A percentile compares a stretch with the other conserved stretches of the same genome.
Evolutionary conservation across 1,140 invertebrate genomes (phyloP).

Genomic region (Nephotettix cincticeps): DNA sequence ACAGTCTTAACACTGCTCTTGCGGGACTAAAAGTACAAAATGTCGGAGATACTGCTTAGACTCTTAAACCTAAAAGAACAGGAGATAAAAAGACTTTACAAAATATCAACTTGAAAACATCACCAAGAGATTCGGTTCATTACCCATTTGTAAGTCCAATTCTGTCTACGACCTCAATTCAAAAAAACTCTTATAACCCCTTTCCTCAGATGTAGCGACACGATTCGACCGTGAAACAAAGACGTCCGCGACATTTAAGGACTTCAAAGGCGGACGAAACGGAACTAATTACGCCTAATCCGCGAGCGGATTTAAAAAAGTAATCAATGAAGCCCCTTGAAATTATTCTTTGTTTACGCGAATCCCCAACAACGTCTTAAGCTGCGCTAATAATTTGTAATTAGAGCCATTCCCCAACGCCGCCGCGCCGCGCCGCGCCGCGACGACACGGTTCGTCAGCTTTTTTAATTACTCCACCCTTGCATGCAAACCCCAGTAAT

Average conservation of each 20-base stretch:
- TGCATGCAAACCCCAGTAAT: slow-evolving; percentile 3
- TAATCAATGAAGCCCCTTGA: not conserved
- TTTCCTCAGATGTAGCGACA: too few species aligned
- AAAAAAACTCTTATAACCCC: too few species aligned
- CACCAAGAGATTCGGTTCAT: too few species aligned
- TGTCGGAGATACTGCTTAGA: too few species aligned
- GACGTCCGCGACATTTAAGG: not conserved
- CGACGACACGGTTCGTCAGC: not conserved
- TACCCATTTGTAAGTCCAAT: too few species aligned
- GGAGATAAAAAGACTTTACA: too few species aligned
- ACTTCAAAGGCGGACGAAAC: not conserved
- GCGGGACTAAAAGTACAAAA: too few species aligned
- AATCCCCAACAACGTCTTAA: slow-evolving; percentile 12
- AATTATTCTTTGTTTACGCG: slow-evolving; percentile 4
- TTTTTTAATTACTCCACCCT: slow-evolving; percentile 17
- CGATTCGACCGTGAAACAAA: not conserved
- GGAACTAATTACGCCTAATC: not conserved
- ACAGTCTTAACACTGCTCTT: too few species aligned
- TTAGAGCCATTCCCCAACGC: not conserved
- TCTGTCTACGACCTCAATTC: too few species aligned
- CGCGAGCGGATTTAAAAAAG: slow-evolving; percentile 4
- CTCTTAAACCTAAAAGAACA: too few species aligned
- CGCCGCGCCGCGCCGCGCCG: too few species aligned
- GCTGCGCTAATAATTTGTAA: slow-evolving; percentile 18
- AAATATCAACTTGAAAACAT: too few species aligned